These are phyloP conservation scores for Bombylius discolor DNA, from an alignment of 2,888 invertebrate species.

Conservation along the genomic window DNA sequence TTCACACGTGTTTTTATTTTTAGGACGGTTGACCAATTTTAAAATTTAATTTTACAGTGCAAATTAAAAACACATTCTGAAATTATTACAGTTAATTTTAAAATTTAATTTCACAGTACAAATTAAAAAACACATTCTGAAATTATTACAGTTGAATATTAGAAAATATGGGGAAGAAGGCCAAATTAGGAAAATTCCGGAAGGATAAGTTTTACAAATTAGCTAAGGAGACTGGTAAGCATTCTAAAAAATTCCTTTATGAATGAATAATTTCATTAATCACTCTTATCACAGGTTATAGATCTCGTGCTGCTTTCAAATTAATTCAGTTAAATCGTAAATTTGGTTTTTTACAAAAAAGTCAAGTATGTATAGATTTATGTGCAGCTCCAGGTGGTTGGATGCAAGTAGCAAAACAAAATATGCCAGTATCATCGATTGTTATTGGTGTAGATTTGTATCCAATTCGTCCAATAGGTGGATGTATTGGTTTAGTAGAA, in stretches of 20 bases:
- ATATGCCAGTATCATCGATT: constrained; percentile 92
- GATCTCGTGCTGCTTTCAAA: constrained; percentile 98
- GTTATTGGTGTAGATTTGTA: constrained; percentile 93
- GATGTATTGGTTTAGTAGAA: constrained; percentile 78
- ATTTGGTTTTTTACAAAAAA: constrained; percentile 90
- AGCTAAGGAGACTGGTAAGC: constrained; percentile 92
- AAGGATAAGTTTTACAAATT: constrained; percentile 97
- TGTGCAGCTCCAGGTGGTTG: constrained; percentile 99
- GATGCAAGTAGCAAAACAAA: constrained; percentile 97
- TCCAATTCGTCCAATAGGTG: constrained; percentile 81
- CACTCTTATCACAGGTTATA: constrained; percentile 53
- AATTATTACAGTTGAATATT: too few species aligned
- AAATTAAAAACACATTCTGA: too few species aligned
- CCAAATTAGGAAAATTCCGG: constrained; percentile 93
- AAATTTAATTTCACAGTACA: too few species aligned
- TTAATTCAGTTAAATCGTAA: constrained; percentile 94
- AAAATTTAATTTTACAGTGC: too few species aligned
- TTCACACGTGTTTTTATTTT: too few species aligned
- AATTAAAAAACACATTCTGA: too few species aligned
- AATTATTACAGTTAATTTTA: too few species aligned
- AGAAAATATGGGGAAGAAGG: constrained; percentile 78
- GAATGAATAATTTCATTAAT: background rate
- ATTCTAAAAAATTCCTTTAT: constrained; percentile 1
- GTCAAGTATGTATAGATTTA: constrained; percentile 91
- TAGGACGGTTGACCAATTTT: too few species aligned